Evolutionary conservation across 2,797 vertebrate species (phyloP).

Genomic region (Adelosebastes latens): DNA sequence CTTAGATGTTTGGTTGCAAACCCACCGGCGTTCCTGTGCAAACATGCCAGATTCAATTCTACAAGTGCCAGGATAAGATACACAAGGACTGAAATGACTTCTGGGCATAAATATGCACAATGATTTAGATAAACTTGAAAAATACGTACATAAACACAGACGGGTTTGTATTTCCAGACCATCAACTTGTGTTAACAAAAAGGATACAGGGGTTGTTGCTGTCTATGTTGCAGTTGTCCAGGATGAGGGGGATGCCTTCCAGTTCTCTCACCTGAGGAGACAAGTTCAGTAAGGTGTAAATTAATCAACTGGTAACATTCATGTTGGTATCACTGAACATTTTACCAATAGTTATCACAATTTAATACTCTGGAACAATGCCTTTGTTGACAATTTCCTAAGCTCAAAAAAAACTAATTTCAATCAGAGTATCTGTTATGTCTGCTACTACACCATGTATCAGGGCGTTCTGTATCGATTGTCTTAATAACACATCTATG

Average conservation of each 20-base stretch:
- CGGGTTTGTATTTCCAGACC: neutral
- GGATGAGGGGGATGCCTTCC: constrained; percentile 92
- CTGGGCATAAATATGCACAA: neutral
- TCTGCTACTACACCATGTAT: neutral
- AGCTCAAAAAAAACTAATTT: neutral
- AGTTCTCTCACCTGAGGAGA: constrained; percentile 88
- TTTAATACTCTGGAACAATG: neutral
- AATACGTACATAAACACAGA: constrained; percentile 8
- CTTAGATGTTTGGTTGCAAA: constrained; percentile 18
- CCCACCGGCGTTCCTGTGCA: neutral
- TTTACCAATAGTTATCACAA: neutral
- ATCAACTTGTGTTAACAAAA: constrained; percentile 62
- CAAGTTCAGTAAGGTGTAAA: neutral
- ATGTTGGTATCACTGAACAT: neutral
- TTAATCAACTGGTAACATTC: no score
- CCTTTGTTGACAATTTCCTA: neutral
- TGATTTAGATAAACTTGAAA: constrained; percentile 2
- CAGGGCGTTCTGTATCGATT: neutral
- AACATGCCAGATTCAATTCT: constrained; percentile 13
- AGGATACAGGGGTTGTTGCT: constrained; percentile 99
- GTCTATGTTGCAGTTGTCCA: constrained; percentile 96
- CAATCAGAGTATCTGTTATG: neutral
- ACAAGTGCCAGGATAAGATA: neutral
- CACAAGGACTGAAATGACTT: neutral
- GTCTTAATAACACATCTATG: neutral